Conservation (phyloP, 2,888 invertebrate genomes). For the Mellilla xanthometata region DNA sequence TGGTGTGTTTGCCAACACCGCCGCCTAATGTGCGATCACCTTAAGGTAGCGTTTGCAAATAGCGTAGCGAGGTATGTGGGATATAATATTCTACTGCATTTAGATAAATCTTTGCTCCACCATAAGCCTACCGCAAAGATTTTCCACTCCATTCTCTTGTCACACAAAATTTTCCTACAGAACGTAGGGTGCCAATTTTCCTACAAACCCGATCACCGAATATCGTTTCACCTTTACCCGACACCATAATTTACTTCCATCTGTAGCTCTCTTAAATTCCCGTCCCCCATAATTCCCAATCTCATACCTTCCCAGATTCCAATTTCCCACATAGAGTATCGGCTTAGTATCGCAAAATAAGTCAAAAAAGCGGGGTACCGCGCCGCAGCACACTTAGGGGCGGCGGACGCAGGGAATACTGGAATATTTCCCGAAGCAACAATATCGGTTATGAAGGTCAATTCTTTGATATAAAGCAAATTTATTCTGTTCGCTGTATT, state of each 20-base stretch:
- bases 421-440: slow-evolving; percentile 68
- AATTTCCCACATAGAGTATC: slow-evolving; percentile 50
- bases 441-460: slow-evolving; percentile 80
- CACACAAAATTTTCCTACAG: background rate
- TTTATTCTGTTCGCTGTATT: slow-evolving; percentile 81
- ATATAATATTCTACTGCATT: slow-evolving; percentile 37
- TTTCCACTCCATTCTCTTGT: background rate
- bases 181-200: slow-evolving; percentile 6
- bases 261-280: slow-evolving; percentile 25
- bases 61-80: too few species aligned
- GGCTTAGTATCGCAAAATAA: slow-evolving; percentile 53
- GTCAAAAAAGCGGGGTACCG: slow-evolving; percentile 42
- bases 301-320: slow-evolving; percentile 47
- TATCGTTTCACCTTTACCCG: slow-evolving; percentile 14
- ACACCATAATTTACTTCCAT: slow-evolving; percentile 23
- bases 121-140: background rate
- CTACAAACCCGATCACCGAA: slow-evolving; percentile 12
- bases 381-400: slow-evolving; percentile 41
- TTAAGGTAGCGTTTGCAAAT: too few species aligned
- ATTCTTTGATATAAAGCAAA: slow-evolving; percentile 75
- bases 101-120: background rate
- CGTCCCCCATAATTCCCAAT: slow-evolving; percentile 34
- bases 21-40: too few species aligned
- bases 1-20: too few species aligned
- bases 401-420: slow-evolving; percentile 53